Conservation (phyloP, 2,888 invertebrate species). For the Meiosimyza platycephala region DNA sequence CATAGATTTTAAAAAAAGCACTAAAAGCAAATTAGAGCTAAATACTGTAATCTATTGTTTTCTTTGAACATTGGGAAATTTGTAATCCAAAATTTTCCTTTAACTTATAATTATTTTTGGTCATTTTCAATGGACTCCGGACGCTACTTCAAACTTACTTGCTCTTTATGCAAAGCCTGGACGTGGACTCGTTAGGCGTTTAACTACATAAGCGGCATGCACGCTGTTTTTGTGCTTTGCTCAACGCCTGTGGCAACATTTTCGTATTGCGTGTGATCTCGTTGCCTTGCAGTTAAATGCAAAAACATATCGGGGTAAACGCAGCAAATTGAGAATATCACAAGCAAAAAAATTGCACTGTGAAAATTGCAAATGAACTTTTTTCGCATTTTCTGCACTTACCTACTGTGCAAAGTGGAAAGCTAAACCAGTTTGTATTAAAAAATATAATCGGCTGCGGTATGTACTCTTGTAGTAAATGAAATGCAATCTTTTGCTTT, state of each 20-base stretch:
- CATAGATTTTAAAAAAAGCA: no score
- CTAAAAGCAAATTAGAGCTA: no score
- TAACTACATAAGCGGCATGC: neutral
- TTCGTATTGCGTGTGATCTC: slow-evolving; percentile 35
- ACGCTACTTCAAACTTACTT: slow-evolving; percentile 1
- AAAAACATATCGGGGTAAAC: neutral
- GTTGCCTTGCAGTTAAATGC: slow-evolving; percentile 13
- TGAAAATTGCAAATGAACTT: slow-evolving; percentile 17
- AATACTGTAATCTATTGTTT: no score
- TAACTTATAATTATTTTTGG: neutral
- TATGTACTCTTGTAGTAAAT: neutral
- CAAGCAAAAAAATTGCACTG: slow-evolving; percentile 13
- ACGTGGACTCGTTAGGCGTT: neutral
- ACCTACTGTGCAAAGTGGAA: slow-evolving; percentile 13
- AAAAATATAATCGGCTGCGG: neutral
- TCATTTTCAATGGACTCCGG: neutral
- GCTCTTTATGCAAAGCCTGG: no score
- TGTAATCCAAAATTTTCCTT: no score
- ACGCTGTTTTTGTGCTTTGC: slow-evolving; percentile 1
- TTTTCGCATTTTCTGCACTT: neutral
- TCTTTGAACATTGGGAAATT: no score
- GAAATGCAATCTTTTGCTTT: slow-evolving; percentile 1
- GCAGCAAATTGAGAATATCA: neutral
- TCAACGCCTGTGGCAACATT: slow-evolving; percentile 22
- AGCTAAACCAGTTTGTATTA: slow-evolving; percentile 24